Evolutionary conservation across 2,888 invertebrate genomes (phyloP), one percentile per base, ranked within the genome.

Genomic region (Nomada goodeniana): DNA sequence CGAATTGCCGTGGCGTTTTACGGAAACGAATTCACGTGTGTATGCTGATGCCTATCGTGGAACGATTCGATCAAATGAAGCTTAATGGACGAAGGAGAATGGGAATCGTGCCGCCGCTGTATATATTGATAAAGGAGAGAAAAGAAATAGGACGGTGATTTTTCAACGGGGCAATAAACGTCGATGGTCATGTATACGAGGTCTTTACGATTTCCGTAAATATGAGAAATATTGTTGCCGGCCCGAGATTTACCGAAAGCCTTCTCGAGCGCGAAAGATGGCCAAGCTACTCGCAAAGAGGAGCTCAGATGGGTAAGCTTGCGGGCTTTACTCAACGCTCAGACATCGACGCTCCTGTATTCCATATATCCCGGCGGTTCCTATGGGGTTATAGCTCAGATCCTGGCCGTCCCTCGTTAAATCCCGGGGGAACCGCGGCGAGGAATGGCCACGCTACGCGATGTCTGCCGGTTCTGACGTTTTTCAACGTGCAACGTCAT

Each of bases 321-420:
- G 89, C 83, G 84, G 88, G 92, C 90, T 92, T 92, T 91, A 85
- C 89, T 88, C 82, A 82, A 85, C 89, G 84, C 82, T 80, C 88
- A 88, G 90, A 92, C 91, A 92, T 91, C 91, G 91, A 90, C 90
- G 90, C 83, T 86, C 89, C 89, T 91, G 91, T 91, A 90, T 90
- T 86, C 88, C 91, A 87, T 89, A 87, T 89, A 89, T 88, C 87
- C 88, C 77, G 78, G 76, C 60, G 76, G 76, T 81, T 85, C 84
- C 86, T 84, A 78, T 79, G 75, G 76, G 84, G 83, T 82, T 86
- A 85, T 83, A 83, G 86, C 86, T 78, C 78, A 82, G 86, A 85
- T 88, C 87, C 86, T 81, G 71, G 81, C 83, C 83, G 87, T 91
- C 89, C 89, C 88, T 91, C 90, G 91, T 89, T 88, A 86, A 90